Evolutionary conservation across 2,113 vertebrate species (phyloP).

Genomic region (Aplodontia rufa): DNA sequence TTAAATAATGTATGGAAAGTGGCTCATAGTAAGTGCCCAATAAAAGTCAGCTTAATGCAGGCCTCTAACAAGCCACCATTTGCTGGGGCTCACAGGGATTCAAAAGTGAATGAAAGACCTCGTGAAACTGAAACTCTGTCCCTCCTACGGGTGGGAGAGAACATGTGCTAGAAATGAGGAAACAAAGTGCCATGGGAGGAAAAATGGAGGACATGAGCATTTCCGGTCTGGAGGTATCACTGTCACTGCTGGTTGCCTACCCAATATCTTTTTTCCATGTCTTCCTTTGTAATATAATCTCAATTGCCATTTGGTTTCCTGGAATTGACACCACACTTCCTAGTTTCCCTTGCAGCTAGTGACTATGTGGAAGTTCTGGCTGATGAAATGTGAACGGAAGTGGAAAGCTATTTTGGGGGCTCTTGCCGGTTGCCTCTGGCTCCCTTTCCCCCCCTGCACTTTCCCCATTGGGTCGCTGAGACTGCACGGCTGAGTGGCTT

Average conservation of each 20-base stretch:
- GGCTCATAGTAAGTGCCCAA: not conserved
- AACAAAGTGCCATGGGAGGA: not conserved
- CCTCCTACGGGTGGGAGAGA: not conserved
- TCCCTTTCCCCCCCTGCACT: not conserved
- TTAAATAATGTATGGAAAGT: not conserved
- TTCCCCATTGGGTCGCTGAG: not conserved
- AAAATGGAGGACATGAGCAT: not conserved
- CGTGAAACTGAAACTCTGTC: not conserved
- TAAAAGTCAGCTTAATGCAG: not conserved
- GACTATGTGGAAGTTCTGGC: not conserved
- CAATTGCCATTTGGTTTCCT: not conserved
- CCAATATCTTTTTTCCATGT: not conserved
- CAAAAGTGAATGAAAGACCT: not conserved
- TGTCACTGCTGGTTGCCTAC: not conserved
- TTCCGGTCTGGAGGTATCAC: not conserved
- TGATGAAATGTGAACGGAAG: not conserved
- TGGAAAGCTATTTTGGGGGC: not conserved
- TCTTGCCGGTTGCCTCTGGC: not conserved
- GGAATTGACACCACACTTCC: not conserved
- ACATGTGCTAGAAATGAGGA: not conserved
- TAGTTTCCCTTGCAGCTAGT: not conserved
- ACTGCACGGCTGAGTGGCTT: not conserved
- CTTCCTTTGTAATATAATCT: not conserved
- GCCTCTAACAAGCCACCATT: not conserved
- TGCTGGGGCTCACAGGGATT: not conserved